Percentiles rank a stretch among this genome's conserved stretches.
These are phyloP conservation scores for Gadopsis bispinosus DNA, from an alignment of 2,797 vertebrate genomes.

Conservation along the genomic window DNA sequence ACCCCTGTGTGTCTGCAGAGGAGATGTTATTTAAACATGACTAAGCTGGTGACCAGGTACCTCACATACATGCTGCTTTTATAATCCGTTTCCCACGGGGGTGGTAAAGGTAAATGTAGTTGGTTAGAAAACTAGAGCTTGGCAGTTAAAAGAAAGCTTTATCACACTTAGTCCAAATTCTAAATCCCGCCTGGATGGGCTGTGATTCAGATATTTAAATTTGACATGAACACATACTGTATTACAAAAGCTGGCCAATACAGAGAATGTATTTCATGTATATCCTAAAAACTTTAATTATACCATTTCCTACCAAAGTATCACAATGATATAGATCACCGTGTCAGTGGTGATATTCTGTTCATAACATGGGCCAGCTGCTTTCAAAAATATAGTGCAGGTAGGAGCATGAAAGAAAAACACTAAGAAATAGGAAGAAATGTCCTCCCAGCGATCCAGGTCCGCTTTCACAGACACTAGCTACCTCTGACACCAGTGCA, in stretches of 20 bases:
- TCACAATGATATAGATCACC: not conserved
- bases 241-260: not conserved
- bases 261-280: not conserved
- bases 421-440: slow-evolving; percentile 30
- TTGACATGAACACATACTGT: not conserved
- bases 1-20: not conserved
- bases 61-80: slow-evolving; percentile 1
- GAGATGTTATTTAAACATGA: not conserved
- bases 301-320: not conserved
- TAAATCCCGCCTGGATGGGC: not conserved
- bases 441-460: slow-evolving; percentile 4
- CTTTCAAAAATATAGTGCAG: slow-evolving; percentile 9
- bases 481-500: slow-evolving; percentile 1
- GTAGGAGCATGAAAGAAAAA: slow-evolving; percentile 28
- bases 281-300: not conserved
- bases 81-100: not conserved
- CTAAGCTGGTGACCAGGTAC: slow-evolving; percentile 2
- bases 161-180: not conserved
- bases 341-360: not conserved
- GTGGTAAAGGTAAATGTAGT: not conserved
- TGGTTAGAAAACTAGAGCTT: not conserved
- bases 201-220: slow-evolving; percentile 4
- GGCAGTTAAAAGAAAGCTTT: slow-evolving; percentile 3
- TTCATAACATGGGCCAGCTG: slow-evolving; percentile 12
- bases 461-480: slow-evolving; percentile 18